Evolutionary conservation across 2,888 invertebrate genomes (phyloP).

Genomic region (Pollenia griseotomentosa): DNA sequence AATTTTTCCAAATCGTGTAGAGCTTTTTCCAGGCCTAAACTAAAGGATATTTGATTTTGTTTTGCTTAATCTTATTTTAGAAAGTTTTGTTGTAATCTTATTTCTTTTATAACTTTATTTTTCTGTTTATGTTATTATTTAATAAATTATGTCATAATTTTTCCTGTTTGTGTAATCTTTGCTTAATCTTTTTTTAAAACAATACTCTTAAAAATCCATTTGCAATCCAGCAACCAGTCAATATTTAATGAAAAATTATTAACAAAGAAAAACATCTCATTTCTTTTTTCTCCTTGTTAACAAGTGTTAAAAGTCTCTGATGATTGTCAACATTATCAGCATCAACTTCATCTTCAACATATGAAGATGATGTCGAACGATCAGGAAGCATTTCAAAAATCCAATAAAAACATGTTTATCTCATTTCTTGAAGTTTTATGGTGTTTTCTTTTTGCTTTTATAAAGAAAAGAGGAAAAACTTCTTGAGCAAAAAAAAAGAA

Average conservation of each 20-base stretch:
- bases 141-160: conserved; percentile 45
- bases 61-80: too few relatives aligned
- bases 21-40: too few relatives aligned
- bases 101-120: conserved; percentile 4
- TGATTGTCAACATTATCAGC: neutral
- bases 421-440: conserved; percentile 5
- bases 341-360: conserved; percentile 9
- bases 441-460: conserved; percentile 16
- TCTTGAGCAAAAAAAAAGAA: conserved; percentile 25
- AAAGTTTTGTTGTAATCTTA: neutral
- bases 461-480: conserved; percentile 22
- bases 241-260: conserved; percentile 53
- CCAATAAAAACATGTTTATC: conserved; percentile 63
- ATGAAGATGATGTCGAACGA: conserved; percentile 56
- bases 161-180: conserved; percentile 47
- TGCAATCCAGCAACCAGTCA: neutral
- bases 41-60: too few relatives aligned
- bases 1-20: too few relatives aligned
- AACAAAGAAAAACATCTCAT: conserved; percentile 1
- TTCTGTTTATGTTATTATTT: neutral
- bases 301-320: conserved; percentile 64
- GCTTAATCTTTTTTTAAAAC: conserved; percentile 24
- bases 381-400: conserved; percentile 68
- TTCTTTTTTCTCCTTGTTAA: conserved; percentile 56
- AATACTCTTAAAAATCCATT: neutral